These are phyloP conservation scores for Oreochromis mossambicus DNA, from an alignment of 2,797 vertebrate genomes.

Conservation along the genomic window DNA sequence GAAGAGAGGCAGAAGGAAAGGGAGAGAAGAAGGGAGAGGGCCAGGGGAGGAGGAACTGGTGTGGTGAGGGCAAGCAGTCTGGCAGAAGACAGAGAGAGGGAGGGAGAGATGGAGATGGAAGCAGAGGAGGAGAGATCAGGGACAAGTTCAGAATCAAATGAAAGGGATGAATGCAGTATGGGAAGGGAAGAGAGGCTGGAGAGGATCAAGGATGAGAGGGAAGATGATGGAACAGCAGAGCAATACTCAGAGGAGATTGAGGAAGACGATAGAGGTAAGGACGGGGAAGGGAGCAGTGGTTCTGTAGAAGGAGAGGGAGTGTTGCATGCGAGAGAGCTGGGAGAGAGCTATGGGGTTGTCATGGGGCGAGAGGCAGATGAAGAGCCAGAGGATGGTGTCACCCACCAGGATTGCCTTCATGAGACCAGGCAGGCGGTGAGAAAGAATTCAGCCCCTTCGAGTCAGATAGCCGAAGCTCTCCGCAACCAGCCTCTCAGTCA, in stretches of 20 bases:
- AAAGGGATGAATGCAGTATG: conserved; percentile 58
- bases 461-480: conserved; percentile 70
- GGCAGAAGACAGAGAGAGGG: conserved; percentile 78
- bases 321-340: conserved; percentile 37
- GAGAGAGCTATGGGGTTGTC: conserved; percentile 44
- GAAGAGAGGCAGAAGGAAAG: conserved; percentile 75
- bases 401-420: conserved; percentile 33
- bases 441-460: conserved; percentile 79
- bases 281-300: conserved; percentile 30
- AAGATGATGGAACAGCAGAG: conserved; percentile 50
- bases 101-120: conserved; percentile 69
- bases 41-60: conserved; percentile 68
- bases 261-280: conserved; percentile 38
- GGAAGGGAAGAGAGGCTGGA: conserved; percentile 33
- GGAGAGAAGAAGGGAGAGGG: conserved; percentile 73
- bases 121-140: conserved; percentile 52
- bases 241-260: conserved; percentile 52
- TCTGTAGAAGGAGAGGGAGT: conserved; percentile 44
- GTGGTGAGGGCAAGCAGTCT: conserved; percentile 81
- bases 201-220: conserved; percentile 59
- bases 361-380: conserved; percentile 59
- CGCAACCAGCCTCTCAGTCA: conserved; percentile 63
- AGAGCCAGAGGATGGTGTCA: conserved; percentile 39
- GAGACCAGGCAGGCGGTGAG: conserved; percentile 38
- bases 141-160: conserved; percentile 57